Conservation (phyloP, 1,140 invertebrate species). For the Penaeus indicus region DNA sequence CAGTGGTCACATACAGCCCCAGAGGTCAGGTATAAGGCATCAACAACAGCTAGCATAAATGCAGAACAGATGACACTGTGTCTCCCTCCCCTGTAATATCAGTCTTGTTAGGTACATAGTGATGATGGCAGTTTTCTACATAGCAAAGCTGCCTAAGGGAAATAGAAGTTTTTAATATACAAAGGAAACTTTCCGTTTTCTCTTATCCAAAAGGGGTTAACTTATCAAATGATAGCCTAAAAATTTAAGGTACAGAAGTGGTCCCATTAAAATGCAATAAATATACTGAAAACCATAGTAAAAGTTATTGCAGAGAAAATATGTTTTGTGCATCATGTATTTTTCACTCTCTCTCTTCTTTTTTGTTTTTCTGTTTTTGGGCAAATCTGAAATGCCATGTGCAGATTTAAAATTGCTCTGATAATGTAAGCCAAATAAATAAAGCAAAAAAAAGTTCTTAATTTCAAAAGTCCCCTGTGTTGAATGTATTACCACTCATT, state of each 20-base stretch:
- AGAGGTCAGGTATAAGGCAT: slow-evolving; percentile 49
- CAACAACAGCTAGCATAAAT: slow-evolving; percentile 59
- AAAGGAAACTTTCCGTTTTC: background rate
- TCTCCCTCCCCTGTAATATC: slow-evolving; percentile 51
- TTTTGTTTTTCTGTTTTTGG: no score
- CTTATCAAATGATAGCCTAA: background rate
- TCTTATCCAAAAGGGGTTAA: background rate
- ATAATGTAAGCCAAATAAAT: no score
- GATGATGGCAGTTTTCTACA: slow-evolving; percentile 22
- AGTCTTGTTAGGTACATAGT: slow-evolving; percentile 51
- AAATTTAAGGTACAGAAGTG: slow-evolving; percentile 50
- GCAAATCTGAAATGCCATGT: no score
- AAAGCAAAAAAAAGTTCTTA: no score
- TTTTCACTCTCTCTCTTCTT: no score
- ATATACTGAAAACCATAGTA: slow-evolving; percentile 4
- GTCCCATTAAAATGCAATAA: slow-evolving; percentile 39
- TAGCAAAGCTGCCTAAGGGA: background rate
- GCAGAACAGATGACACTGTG: slow-evolving; percentile 46
- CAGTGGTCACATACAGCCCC: slow-evolving; percentile 38
- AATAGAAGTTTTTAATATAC: slow-evolving; percentile 10
- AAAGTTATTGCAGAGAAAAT: slow-evolving; percentile 24
- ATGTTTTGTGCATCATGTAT: no score
- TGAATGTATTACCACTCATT: background rate
- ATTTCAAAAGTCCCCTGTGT: no score
- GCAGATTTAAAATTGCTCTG: no score